Conservation (phyloP, 2,113 vertebrate genomes). For the Pao palembangensis region DNA sequence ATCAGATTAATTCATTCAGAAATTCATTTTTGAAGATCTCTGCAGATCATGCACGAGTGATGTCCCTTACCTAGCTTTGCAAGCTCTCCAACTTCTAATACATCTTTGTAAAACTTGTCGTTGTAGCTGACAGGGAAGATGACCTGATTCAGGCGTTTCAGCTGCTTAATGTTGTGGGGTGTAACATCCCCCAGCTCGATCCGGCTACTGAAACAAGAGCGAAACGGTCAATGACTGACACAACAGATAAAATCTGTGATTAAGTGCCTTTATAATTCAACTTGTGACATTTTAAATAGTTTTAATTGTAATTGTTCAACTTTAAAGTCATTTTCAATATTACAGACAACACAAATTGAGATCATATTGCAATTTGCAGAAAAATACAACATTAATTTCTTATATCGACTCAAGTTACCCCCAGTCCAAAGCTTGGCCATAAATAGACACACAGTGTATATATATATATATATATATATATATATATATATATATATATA, state of each 20-base stretch:
- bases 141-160: conserved; percentile 98
- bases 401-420: too few relatives aligned
- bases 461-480: too few relatives aligned
- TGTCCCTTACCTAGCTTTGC: conserved; percentile 89
- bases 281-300: not conserved
- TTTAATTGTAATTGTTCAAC: not conserved
- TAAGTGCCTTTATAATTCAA: not conserved
- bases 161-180: conserved; percentile 99
- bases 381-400: too few relatives aligned
- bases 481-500: too few relatives aligned
- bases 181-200: conserved; percentile 99
- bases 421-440: too few relatives aligned
- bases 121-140: conserved; percentile 99
- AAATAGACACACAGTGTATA: too few relatives aligned
- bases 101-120: conserved; percentile 99
- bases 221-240: conserved; percentile 78
- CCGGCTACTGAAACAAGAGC: conserved; percentile 99
- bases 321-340: too few relatives aligned
- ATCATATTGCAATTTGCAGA: too few relatives aligned
- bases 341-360: too few relatives aligned
- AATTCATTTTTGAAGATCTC: too few relatives aligned
- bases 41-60: not conserved
- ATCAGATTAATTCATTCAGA: too few relatives aligned
- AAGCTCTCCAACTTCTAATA: conserved; percentile 97
- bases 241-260: not conserved